Percentiles rank a stretch among this genome's conserved stretches.
These are phyloP conservation scores for Gymnarchus niloticus DNA, from an alignment of 2,113 vertebrate genomes.

Conservation along the genomic window DNA sequence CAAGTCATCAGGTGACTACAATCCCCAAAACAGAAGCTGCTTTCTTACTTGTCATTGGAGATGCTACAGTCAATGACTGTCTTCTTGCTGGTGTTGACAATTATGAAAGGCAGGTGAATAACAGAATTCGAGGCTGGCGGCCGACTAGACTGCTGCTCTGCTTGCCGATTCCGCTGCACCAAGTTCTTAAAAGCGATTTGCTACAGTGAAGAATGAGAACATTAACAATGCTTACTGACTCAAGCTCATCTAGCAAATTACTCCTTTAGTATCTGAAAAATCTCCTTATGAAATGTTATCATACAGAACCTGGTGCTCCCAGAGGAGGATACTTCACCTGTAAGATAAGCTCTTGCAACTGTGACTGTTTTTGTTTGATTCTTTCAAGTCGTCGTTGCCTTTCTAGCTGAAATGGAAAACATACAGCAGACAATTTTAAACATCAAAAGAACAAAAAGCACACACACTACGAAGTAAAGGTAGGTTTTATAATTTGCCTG, in stretches of 20 bases:
- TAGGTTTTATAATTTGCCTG: neutral
- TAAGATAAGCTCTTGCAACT: conserved; percentile 95
- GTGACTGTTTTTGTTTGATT: conserved; percentile 98
- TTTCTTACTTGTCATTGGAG: conserved; percentile 94
- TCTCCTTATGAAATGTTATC: neutral
- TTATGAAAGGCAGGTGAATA: conserved; percentile 95
- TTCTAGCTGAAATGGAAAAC: conserved; percentile 71
- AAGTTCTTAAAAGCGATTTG: conserved; percentile 99
- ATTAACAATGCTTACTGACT: neutral
- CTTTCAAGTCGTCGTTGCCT: conserved; percentile 89
- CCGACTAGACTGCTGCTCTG: conserved; percentile 82
- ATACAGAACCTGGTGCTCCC: neutral
- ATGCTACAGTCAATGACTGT: conserved; percentile 99
- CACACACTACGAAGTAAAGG: neutral
- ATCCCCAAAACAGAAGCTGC: neutral
- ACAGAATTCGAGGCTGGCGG: conserved; percentile 89
- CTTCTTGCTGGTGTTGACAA: conserved; percentile 99
- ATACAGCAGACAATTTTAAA: neutral
- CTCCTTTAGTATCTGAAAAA: neutral
- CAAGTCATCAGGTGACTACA: too few species aligned
- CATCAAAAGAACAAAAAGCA: neutral
- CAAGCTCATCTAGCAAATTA: neutral
- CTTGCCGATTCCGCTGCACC: conserved; percentile 88
- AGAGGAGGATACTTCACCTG: conserved; percentile 66
- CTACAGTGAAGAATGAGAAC: conserved; percentile 52